Conservation (phyloP, 2,797 vertebrate species). For the Serranus cabrilla region DNA sequence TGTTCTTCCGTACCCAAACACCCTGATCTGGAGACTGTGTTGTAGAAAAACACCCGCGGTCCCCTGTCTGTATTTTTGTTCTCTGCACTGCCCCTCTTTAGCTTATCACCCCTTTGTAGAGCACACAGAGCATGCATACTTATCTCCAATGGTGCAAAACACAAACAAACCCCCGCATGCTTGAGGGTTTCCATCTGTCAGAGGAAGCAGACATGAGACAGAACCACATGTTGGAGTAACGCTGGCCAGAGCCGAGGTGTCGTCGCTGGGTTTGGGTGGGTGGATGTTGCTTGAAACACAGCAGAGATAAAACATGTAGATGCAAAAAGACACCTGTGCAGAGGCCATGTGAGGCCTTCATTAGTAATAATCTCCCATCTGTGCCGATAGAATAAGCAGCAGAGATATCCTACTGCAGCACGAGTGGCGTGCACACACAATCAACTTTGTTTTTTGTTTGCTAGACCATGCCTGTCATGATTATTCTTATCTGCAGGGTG, state of each 20-base stretch:
- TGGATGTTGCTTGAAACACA: constrained; percentile 19
- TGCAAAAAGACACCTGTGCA: constrained; percentile 56
- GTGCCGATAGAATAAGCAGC: constrained; percentile 54
- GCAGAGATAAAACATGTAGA: constrained; percentile 44
- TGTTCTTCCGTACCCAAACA: constrained; percentile 18
- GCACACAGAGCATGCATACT: constrained; percentile 62
- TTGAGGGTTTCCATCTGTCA: constrained; percentile 57
- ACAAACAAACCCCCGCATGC: constrained; percentile 68
- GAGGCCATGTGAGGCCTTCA: constrained; percentile 28
- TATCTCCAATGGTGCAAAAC: constrained; percentile 79
- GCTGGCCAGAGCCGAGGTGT: constrained; percentile 53
- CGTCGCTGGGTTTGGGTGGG: constrained; percentile 24
- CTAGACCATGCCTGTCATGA: constrained; percentile 37
- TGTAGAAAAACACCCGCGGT: constrained; percentile 23
- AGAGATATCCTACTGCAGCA: constrained; percentile 31
- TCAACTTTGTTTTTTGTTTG: constrained; percentile 51
- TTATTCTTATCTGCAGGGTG: constrained; percentile 60
- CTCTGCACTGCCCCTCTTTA: constrained; percentile 40
- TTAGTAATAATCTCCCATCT: constrained; percentile 57
- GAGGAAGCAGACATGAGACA: constrained; percentile 68
- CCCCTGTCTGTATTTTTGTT: constrained; percentile 16
- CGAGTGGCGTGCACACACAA: constrained; percentile 9
- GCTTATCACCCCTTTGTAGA: constrained; percentile 71
- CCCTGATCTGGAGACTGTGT: constrained; percentile 26
- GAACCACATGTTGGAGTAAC: constrained; percentile 59